Evolutionary conservation across 2,113 vertebrate species (phyloP).

Genomic region (Odocoileus hemionus): DNA sequence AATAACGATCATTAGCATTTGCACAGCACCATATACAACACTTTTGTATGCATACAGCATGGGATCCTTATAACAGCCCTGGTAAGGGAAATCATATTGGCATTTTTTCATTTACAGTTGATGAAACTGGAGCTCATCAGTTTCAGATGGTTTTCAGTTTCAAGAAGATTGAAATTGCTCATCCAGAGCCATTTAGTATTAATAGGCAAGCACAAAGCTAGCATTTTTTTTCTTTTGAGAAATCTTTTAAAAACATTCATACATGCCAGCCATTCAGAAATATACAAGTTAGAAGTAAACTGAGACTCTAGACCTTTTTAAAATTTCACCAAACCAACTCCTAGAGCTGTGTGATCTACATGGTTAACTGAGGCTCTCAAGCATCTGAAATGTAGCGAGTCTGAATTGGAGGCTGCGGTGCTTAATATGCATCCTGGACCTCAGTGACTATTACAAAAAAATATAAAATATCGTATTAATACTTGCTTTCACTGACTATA

Average conservation of each 20-base stretch:
- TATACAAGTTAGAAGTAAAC: not conserved
- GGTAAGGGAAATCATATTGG: not conserved
- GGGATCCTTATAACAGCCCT: not conserved
- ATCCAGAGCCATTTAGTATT: not conserved
- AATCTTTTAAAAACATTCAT: not conserved
- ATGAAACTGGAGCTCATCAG: not conserved
- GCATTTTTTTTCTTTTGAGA: not conserved
- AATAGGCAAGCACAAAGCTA: not conserved
- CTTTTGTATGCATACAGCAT: not conserved
- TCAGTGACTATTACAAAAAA: not conserved
- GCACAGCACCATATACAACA: not conserved
- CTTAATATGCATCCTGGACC: not conserved
- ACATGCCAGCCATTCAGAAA: not conserved
- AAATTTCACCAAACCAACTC: not conserved
- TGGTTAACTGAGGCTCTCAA: rapidly evolving
- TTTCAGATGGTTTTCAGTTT: not conserved
- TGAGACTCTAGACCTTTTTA: not conserved
- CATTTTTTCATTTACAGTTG: not conserved
- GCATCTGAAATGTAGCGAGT: not conserved
- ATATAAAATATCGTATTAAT: not conserved
- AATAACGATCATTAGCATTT: not conserved
- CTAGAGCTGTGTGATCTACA: not conserved
- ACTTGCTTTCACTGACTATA: not conserved
- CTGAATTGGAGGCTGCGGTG: not conserved
- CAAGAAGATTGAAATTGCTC: not conserved